Evolutionary conservation across 53 echinoderm and acorn worm genomes (phyloP), one percentile per base, ranked within the genome.

Genomic region (Hippasteria phrygiana): DNA sequence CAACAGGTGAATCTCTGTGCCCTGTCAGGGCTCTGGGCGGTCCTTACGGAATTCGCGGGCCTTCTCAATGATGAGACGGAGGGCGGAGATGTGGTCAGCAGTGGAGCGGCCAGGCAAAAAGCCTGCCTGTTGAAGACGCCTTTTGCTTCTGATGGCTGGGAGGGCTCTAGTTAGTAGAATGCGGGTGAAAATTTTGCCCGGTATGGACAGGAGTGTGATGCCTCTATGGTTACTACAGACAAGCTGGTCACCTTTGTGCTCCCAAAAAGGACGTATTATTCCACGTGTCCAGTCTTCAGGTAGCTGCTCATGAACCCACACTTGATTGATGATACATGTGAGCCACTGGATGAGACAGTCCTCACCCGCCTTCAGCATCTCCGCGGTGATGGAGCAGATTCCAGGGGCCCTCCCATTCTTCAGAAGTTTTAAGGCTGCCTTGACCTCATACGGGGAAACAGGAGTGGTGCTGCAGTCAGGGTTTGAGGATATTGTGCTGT

Each of bases 191-290:
- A 73, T 4, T 38, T 73, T 73, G 2, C 41, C 73, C 2, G 73
- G 42, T 2, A 73, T 41, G 41, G 73, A n/a, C n/a, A 73, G 73
- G 3, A 73, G 43, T 24, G 73, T 73, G 43, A 40, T 73, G 16
- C 73, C 73, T 20, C 73, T 73, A 24, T 73, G 73, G 42, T 73
- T 73, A 5, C n/a, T 42, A 24, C 73, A 73, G 20, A 73, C n/a
- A 4, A 73, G 40, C 5, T 73, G 16, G 26, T 73, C 73, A 42
- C 73, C 73, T 20, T 73, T 73, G 4, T 13, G 31, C 31, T 66
- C 29, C 73, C 73, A 73, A 14, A 73, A 41, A 17, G 73, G 73
- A 14, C 20, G 73, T 39, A 73, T 73, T 16, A 73, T 18, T n/a
- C 59, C 24, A 11, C 59, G 10, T 3, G 3, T 7, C 59, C 59